Base-by-base conservation (phyloP, 1,140 invertebrate species). In the Yoshiicerus persimilis region DNA sequence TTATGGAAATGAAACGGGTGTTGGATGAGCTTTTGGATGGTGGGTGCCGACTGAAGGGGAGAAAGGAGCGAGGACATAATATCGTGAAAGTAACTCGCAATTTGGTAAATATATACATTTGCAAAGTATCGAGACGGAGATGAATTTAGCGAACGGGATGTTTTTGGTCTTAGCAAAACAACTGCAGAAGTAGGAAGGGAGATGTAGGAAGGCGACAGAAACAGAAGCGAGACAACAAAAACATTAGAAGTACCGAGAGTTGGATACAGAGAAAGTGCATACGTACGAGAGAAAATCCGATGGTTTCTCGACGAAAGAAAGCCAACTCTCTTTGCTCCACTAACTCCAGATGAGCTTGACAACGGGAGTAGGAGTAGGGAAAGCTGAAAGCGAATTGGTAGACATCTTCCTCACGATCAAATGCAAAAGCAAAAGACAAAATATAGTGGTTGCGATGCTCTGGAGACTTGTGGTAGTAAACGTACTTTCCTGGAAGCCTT, bases 341-440 rank as follows among this genome's bases (percentile, higher is more conserved):
- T 75, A 94, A 92, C 88, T 96, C 95, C 84, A 99, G 93, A 93
- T 98, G 96, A 64, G 96, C 96, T 92, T 98, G 96, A 86, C 97
- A 93, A 70, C 96, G 94, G 0, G 97, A 96, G 93, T 99, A 99
- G 1, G 97, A 97, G 92, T 99, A 99, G 0, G 98, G 98, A 91
- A 96, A 97, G 11, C 96, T 96, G 91, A 99, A 95, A 0, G 96
- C 95, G 93, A 99, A 99, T 92, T 99, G 97, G 92, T 98, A 99
- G 2, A 98, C 95, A 91, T 97, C 96, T 89, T 96, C 95, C 92
- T 99, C 98, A 77, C 95, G 95, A 93, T 99, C 98, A 92, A 99
- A 99, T 25, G 95, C 96, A 92, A 99, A 99, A 0, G 97, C 96
- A 92, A 99, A 96, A 90, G 97, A 98, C 27, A 99, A 94, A 8